A percentile compares a stretch with the other conserved stretches of the same genome.
Conservation (phyloP, 1,140 invertebrate species). For the Agrilus planipennis region DNA sequence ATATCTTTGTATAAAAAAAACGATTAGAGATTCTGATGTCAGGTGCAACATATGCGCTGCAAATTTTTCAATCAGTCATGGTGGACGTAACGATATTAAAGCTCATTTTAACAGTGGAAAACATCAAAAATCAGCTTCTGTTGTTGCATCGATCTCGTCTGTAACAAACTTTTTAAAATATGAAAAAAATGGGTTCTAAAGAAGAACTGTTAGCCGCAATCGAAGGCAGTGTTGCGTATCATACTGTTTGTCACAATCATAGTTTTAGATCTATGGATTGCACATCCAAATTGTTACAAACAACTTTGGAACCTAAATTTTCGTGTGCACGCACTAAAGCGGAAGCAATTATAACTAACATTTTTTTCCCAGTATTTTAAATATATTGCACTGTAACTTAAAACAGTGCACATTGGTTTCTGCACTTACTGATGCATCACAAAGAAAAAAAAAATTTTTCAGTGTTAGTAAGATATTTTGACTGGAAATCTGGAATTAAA, state of each 20-base stretch:
- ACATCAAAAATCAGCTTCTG: too few species aligned
- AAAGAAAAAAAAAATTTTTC: neutral
- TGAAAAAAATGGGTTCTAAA: too few species aligned
- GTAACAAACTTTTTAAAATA: too few species aligned
- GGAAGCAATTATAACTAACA: constrained; percentile 1
- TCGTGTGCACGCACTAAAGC: constrained; percentile 1
- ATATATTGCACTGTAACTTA: neutral
- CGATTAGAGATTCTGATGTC: too few species aligned
- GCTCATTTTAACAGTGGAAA: too few species aligned
- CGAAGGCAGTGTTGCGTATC: neutral
- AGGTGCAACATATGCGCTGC: too few species aligned
- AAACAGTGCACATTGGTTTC: neutral
- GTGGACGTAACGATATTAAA: too few species aligned
- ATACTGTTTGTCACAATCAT: neutral
- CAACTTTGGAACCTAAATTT: neutral
- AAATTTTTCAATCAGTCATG: too few species aligned
- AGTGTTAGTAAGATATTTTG: constrained; percentile 11
- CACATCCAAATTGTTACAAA: neutral
- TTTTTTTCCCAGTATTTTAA: neutral
- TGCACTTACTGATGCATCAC: neutral
- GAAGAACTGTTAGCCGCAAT: neutral
- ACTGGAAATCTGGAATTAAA: constrained; percentile 7
- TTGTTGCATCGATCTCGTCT: too few species aligned
- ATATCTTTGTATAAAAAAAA: too few species aligned
- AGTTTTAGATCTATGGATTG: neutral